A percentile compares a stretch with the other conserved stretches of the same genome.
Conservation (phyloP, 2,797 vertebrate species). For the Rachycentron canadum region DNA sequence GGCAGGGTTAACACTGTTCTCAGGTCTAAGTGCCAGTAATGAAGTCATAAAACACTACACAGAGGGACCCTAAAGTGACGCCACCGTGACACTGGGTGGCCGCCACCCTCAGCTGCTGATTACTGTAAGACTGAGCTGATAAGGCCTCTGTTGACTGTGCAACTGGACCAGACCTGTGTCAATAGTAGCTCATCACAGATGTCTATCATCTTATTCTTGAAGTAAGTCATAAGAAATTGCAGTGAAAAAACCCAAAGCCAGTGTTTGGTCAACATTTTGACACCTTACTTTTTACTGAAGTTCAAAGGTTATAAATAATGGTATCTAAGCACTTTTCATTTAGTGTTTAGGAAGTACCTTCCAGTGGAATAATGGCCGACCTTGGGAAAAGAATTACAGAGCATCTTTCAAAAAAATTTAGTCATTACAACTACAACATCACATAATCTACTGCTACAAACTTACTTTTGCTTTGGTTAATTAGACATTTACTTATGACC, state of each 20-base stretch:
- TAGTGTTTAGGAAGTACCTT: not conserved
- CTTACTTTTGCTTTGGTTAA: not conserved
- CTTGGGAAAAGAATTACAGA: not conserved
- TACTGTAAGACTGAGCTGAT: slow-evolving; percentile 33
- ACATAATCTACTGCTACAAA: not conserved
- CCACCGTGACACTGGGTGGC: slow-evolving; percentile 23
- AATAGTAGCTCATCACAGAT: not conserved
- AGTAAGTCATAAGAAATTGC: not conserved
- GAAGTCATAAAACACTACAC: slow-evolving; percentile 67
- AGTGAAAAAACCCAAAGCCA: not conserved
- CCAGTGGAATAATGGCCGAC: not conserved
- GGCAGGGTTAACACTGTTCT: slow-evolving; percentile 67
- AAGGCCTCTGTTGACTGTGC: slow-evolving; percentile 32
- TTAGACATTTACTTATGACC: not conserved
- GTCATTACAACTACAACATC: not conserved
- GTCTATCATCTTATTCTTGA: not conserved
- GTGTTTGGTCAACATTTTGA: not conserved
- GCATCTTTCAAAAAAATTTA: not conserved
- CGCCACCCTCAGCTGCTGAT: slow-evolving; percentile 37
- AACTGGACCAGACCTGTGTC: not conserved
- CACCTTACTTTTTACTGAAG: not conserved
- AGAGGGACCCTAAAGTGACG: slow-evolving; percentile 50
- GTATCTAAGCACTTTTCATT: not conserved
- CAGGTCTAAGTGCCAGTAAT: slow-evolving; percentile 72
- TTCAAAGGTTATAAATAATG: not conserved